Conservation (phyloP, 2,888 invertebrate species). For the Lasioglossum morio region DNA sequence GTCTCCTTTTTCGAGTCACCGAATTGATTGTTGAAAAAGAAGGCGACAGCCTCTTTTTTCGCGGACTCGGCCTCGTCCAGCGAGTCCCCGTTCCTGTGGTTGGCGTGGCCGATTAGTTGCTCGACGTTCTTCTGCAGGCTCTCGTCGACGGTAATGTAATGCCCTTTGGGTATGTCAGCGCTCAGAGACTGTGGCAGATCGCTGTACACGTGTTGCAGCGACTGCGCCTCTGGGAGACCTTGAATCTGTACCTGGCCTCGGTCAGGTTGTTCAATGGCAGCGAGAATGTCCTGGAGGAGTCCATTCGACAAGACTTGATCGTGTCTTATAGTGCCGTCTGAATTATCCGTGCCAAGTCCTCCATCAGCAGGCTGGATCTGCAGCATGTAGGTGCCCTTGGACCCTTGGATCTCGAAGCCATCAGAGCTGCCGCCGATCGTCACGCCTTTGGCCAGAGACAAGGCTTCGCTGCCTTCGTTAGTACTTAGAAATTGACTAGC, state of each 20-base stretch:
- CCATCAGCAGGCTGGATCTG: constrained; percentile 91
- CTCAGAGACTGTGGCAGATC: constrained; percentile 64
- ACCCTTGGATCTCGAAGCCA: constrained; percentile 84
- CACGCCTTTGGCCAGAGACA: constrained; percentile 77
- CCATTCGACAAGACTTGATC: constrained; percentile 92
- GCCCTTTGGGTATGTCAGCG: constrained; percentile 43
- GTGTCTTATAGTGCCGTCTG: constrained; percentile 87
- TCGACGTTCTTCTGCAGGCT: constrained; percentile 10
- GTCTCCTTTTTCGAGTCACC: constrained; percentile 73
- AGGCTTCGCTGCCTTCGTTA: constrained; percentile 77
- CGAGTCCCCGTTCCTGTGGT: constrained; percentile 51
- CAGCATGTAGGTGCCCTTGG: constrained; percentile 89
- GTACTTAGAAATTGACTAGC: constrained; percentile 76
- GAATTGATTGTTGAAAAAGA: constrained; percentile 78
- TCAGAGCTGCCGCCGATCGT: constrained; percentile 72
- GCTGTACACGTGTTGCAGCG: constrained; percentile 70
- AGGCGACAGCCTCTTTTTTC: constrained; percentile 74
- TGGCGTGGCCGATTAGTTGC: constrained; percentile 35
- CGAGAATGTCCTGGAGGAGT: constrained; percentile 91
- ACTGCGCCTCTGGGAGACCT: constrained; percentile 71
- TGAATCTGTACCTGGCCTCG: constrained; percentile 75
- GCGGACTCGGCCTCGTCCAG: constrained; percentile 49
- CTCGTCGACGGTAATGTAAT: constrained; percentile 55
- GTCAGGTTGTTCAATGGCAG: constrained; percentile 91
- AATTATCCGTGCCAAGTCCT: constrained; percentile 84